Base-by-base conservation (phyloP, 2,113 vertebrate genomes). In the Cranoglanis bouderius region DNA sequence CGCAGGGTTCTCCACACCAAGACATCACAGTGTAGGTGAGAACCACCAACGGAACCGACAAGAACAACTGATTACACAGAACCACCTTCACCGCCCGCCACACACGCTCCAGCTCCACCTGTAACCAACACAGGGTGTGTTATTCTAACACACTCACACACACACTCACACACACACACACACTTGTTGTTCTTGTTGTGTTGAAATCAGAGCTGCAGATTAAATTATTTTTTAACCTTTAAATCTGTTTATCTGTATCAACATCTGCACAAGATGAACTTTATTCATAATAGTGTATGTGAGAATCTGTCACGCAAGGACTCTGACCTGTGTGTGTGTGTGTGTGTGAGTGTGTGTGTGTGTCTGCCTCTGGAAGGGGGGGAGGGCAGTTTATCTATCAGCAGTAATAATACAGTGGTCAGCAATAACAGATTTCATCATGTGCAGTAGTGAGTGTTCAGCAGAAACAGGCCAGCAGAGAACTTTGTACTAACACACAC, bases 41-140 rank as follows among this genome's bases (percentile, higher is more conserved):
- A 86, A 96, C 78, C 78, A 97, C 85, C 95, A 98, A 96, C 49
- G 97, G 96, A 1, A 94, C 78, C 0, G 97, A 97, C 91, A 99
- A 59, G n/a, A 94, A 85, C 4, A 95, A 0, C 51, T 97, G 95
- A 94, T 99, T 99, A 89, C 90, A 93, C 49, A 96, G 9, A 0
- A 91, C 97, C 0, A 91, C 93, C 88, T 57, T 93, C 65, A 97
- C 24, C 0, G 95, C 94, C 4, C 96, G 94, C 1, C 83, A 84
- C 21, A 99, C 92, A 89, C 95, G 97, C 4, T 4, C 90, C 0
- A 90, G 90, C 84, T 99, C 98, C 90, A 99, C 97, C 98, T 99
- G 93, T 7, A 77, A 63, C 55, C 32, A 12, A 70, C 26, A 53
- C 32, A 38, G 35, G 32, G 14, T 40, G 70, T 24, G 19, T 75